phyloP scores from a whole-genome alignment of 1,140 invertebrate species.

The Pristionchus pacificus region DNA sequence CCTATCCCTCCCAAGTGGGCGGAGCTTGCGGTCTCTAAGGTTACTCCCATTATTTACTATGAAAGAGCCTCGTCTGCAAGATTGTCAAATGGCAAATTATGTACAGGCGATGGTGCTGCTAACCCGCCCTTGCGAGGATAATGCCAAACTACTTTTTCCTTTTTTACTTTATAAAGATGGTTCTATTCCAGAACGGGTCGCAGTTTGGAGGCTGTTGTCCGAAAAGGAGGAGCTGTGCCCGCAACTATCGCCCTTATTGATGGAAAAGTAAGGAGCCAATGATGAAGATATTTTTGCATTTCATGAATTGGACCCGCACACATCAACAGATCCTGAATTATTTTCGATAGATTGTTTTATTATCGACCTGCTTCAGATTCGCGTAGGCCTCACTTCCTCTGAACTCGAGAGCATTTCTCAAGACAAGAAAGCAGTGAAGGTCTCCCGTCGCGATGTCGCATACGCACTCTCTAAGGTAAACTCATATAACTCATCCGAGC shows the following conservation, averaged over 20 bases:
- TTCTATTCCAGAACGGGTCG: conserved; percentile 68
- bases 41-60: no score
- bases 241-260: conserved; percentile 85
- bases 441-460: conserved; percentile 80
- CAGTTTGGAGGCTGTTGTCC: conserved; percentile 74
- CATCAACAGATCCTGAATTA: no score
- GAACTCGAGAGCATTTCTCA: conserved; percentile 62
- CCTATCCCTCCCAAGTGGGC: no score
- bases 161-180: conserved; percentile 12
- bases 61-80: no score
- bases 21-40: no score
- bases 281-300: no score
- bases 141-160: conserved; percentile 10
- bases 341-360: no score
- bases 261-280: conserved; percentile 66
- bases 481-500: no score
- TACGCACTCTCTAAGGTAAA: conserved; percentile 68
- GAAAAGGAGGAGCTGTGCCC: conserved; percentile 75
- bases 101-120: no score
- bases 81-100: no score
- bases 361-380: conserved; percentile 40
- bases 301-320: no score
- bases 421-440: conserved; percentile 66
- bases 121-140: no score
- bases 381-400: conserved; percentile 66